Evolutionary conservation across 2,797 vertebrate species (phyloP), one percentile per base, ranked within the genome.

Genomic region (Zalophus californianus): DNA sequence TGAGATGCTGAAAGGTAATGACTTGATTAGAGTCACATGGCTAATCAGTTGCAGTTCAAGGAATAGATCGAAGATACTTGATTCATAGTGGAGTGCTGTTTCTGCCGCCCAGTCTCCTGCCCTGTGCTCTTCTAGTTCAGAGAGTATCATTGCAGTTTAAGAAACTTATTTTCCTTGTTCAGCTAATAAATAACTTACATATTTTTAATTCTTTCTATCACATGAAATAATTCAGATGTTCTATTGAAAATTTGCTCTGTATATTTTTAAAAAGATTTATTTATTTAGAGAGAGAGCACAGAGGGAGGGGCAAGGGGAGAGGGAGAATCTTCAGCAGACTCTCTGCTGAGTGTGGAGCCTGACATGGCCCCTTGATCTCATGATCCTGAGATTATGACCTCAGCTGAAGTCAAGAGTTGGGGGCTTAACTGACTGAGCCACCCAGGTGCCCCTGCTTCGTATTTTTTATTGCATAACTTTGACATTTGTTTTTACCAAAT

Each of bases 401-500:
- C n/a, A 68, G n/a, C n/a, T n/a, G 10, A 35, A 35, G n/a, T 68
- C 16, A n/a, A 68, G 16, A 20, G 66, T 35, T 20, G 66, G n/a
- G 35, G 18, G 66, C n/a, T 35, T 68, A 68, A 35, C n/a, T 16
- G 14, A 21, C 66, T 35, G 66, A 68, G 18, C n/a, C 66, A 68
- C 66, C n/a, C 18, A 10, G 18, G 18, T 20, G n/a, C n/a, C n/a
- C 66, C n/a, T 92, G 25, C 85, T 68, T 9, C 35, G 21, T 38
- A 18, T 52, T 82, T 94, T 66, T 78, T 50, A 60, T 58, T 62
- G 62, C 68, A 29, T 64, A 78, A 86, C 85, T 88, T 32, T 83
- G 56, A 86, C 41, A 35, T 62, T 89, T 60, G 79, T 23, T 80
- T 89, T 97, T 82, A 80, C 27, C 18, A 56, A 83, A 92, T 87